These are phyloP conservation scores for Cherax destructor DNA, from an alignment of 1,140 invertebrate species.

Conservation along the genomic window DNA sequence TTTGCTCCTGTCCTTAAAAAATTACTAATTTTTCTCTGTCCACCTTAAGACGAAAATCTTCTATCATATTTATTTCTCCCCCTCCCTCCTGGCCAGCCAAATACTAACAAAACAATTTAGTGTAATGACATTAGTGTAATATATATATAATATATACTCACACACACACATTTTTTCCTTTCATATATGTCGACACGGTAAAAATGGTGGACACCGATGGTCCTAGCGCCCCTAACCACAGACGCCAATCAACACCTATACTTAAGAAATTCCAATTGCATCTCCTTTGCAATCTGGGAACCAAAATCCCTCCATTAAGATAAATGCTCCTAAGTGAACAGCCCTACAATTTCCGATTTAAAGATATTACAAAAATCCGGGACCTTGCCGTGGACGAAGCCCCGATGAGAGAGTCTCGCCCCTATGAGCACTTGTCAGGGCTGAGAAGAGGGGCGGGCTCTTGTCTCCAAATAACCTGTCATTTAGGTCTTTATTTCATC, in stretches of 20 bases:
- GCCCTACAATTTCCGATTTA: constrained; percentile 61
- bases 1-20: too few relatives aligned
- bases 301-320: constrained; percentile 49
- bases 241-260: constrained; percentile 39
- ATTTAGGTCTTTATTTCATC: constrained; percentile 63
- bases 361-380: constrained; percentile 62
- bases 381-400: background rate
- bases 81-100: background rate
- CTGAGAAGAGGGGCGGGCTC: constrained; percentile 39
- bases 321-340: constrained; percentile 62
- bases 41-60: too few relatives aligned
- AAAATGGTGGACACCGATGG: constrained; percentile 14
- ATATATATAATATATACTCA: too few relatives aligned
- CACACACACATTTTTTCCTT: too few relatives aligned
- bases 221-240: constrained; percentile 19
- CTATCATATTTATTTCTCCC: background rate
- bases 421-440: constrained; percentile 16
- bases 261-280: constrained; percentile 55
- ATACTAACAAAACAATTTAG: too few relatives aligned
- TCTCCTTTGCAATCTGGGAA: constrained; percentile 44
- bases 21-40: too few relatives aligned
- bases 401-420: background rate
- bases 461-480: constrained; percentile 65
- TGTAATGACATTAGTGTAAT: too few relatives aligned
- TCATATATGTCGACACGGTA: background rate